Evolutionary conservation across 2,113 vertebrate genomes (phyloP).

Genomic region (Rhea americana): DNA sequence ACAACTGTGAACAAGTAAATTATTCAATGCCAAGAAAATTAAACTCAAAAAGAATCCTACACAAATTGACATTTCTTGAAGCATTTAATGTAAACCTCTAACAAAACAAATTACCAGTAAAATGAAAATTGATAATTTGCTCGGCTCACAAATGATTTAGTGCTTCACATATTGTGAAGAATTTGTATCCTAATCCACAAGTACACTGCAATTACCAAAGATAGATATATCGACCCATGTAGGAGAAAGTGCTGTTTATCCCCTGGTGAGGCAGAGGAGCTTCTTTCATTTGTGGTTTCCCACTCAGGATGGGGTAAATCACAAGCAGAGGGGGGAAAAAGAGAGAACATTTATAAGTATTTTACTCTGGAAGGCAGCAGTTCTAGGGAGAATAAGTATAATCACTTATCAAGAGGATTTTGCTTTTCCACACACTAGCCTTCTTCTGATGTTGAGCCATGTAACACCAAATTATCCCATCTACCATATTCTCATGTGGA

Average conservation of each 20-base stretch:
- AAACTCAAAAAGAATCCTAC: not conserved
- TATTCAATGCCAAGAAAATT: conserved; percentile 28
- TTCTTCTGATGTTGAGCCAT: not conserved
- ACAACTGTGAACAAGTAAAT: conserved; percentile 12
- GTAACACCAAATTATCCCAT: not conserved
- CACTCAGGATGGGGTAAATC: not conserved
- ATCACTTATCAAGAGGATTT: not conserved
- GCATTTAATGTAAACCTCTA: conserved; percentile 6
- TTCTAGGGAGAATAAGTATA: not conserved
- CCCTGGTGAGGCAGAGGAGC: not conserved
- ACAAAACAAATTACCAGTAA: conserved; percentile 22
- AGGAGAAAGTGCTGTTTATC: not conserved
- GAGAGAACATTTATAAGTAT: not conserved
- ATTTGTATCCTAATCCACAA: not conserved
- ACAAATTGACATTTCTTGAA: conserved; percentile 30
- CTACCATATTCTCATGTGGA: not conserved
- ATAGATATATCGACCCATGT: not conserved
- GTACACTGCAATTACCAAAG: not conserved
- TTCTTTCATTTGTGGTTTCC: not conserved
- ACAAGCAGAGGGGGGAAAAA: not conserved
- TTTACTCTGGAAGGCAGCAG: not conserved
- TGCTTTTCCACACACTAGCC: not conserved
- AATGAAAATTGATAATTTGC: conserved; percentile 45
- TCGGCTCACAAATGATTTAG: not conserved
- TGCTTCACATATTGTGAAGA: not conserved